phyloP scores from a whole-genome alignment of 2,888 invertebrate species.

The Apodemia zela region DNA sequence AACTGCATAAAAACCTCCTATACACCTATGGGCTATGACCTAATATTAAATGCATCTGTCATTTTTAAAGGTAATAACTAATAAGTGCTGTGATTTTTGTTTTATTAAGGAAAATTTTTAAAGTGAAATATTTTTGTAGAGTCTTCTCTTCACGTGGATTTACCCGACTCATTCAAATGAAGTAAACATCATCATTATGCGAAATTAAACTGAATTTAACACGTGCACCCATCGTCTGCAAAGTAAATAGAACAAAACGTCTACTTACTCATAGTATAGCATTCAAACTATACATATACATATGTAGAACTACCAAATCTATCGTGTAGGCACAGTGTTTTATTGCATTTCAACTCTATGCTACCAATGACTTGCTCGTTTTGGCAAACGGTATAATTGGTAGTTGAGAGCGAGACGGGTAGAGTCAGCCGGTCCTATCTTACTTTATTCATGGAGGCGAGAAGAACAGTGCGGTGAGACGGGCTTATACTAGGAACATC shows the following conservation, averaged over 20 bases:
- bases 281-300: constrained; percentile 46
- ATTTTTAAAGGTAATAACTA: too few species aligned
- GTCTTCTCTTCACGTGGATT: neutral
- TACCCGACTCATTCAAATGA: constrained; percentile 17
- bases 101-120: neutral
- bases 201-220: constrained; percentile 63
- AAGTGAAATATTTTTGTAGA: neutral
- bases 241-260: constrained; percentile 57
- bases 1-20: too few species aligned
- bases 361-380: constrained; percentile 45
- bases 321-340: constrained; percentile 56
- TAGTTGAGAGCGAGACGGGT: constrained; percentile 50
- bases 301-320: constrained; percentile 54
- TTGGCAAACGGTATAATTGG: constrained; percentile 35
- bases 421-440: constrained; percentile 52
- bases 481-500: constrained; percentile 45
- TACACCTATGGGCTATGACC: too few species aligned
- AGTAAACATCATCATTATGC: constrained; percentile 47
- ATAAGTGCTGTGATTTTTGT: too few species aligned
- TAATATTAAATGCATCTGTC: too few species aligned
- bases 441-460: constrained; percentile 67
- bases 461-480: constrained; percentile 49
- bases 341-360: constrained; percentile 59
- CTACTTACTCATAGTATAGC: constrained; percentile 38
- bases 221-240: constrained; percentile 47